Evolutionary conservation across 2,797 vertebrate species (phyloP).

Genomic region (Coranthus polyacanthus): DNA sequence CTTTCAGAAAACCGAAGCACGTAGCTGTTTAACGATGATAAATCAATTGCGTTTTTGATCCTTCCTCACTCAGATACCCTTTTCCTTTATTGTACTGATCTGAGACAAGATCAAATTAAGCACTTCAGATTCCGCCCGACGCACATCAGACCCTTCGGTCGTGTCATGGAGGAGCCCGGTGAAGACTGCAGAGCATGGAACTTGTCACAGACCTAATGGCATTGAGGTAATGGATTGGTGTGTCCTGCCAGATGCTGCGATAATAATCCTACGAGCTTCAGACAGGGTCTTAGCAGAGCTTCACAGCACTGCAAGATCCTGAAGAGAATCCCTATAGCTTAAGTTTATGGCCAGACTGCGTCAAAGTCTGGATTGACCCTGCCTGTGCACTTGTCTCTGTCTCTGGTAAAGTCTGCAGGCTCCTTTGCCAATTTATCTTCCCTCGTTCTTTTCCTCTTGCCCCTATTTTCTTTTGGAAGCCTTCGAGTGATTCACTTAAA

Average conservation of each 20-base stretch:
- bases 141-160: conserved; percentile 17
- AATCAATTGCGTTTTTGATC: conserved; percentile 45
- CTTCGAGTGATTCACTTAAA: conserved; percentile 36
- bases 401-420: conserved; percentile 78
- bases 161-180: too few species aligned
- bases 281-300: conserved; percentile 72
- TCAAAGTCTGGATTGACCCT: conserved; percentile 72
- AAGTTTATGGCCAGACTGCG: conserved; percentile 74
- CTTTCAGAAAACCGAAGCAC: conserved; percentile 34
- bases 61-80: conserved; percentile 15
- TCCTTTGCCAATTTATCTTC: conserved; percentile 76
- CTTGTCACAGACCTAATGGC: conserved; percentile 74
- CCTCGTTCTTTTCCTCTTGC: conserved; percentile 50
- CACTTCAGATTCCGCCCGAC: conserved; percentile 41
- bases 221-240: conserved; percentile 77
- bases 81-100: conserved; percentile 4
- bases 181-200: conserved; percentile 57
- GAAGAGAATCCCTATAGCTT: conserved; percentile 70
- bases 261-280: conserved; percentile 69
- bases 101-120: too few species aligned
- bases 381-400: conserved; percentile 77
- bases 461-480: conserved; percentile 44
- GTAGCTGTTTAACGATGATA: conserved; percentile 38
- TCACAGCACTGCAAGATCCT: conserved; percentile 62
- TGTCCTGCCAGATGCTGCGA: conserved; percentile 72